Base-by-base conservation (phyloP, 2,113 vertebrate species). In the Rhinoderma darwinii region DNA sequence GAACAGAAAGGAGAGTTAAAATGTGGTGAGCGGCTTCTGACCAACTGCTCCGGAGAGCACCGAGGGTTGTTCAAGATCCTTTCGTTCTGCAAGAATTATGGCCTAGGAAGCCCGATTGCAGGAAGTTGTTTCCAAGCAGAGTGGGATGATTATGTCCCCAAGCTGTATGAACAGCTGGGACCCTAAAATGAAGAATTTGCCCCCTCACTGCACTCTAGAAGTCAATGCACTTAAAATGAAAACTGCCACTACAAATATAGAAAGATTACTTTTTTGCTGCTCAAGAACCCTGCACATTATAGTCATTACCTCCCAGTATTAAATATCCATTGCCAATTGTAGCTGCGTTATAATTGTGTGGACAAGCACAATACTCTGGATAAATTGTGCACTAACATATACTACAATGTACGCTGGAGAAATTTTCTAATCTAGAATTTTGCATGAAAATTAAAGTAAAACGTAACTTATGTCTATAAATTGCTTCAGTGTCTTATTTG, bases 91-190 rank as follows among this genome's bases (percentile, higher is more conserved):
- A 91, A 94, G 90, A 99, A 98, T 89, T 99, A 99, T 18, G 79
- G 90, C 14, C 95, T 99, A 27, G 94, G 92, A 0, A 14, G 89
- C 2, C 97, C 98, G 0, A 90, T 96, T 88, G 98, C 97, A 0
- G 98, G 97, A 35, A 95, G 92, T 0, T 99, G 98, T 89, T 99
- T 96, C 94, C 98, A 99, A 91, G 97, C 98, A 0, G 96, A 98
- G 88, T 99, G 98, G 98, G 98, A 99, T 0, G 91, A 96, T 89
- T 99, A 99, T 0, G 98, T 99, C 61, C 97, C 98, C 20, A 97
- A 97, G 88, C 95, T 99, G 18, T 98, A 98, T 0, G 93, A 98
- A 89, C 98, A 99, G 93, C 95, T 99, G 22, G 8, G 27, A 11
- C 75, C 51, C 30, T 87, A 82, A 82, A 92, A 96, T 0, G 82